Percentiles rank a stretch among this genome's conserved stretches.
Evolutionary conservation across 2,888 invertebrate species (phyloP).

Genomic region (Euplagia quadripunctaria): DNA sequence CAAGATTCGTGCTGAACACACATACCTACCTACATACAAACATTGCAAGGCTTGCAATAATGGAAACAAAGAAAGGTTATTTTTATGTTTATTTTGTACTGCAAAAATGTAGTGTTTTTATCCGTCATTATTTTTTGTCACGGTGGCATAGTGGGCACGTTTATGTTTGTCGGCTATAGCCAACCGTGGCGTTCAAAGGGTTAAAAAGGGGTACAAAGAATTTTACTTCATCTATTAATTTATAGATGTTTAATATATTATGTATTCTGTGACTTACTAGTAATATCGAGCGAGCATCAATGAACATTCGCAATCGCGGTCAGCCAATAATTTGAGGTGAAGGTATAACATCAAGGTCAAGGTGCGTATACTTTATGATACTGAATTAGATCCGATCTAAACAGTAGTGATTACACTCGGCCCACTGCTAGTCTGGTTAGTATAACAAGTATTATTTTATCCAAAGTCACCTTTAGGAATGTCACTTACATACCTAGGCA

Average conservation of each 20-base stretch:
- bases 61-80: no score
- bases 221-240: no score
- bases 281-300: constrained; percentile 2
- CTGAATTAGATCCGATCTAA: constrained; percentile 3
- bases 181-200: no score
- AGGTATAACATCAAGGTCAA: constrained; percentile 37
- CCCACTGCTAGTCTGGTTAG: constrained; percentile 1
- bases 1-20: no score
- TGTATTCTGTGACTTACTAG: constrained; percentile 6
- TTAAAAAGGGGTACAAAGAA: no score
- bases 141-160: no score
- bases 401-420: constrained; percentile 13
- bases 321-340: constrained; percentile 54
- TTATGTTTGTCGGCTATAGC: no score
- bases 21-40: no score
- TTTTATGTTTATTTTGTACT: no score
- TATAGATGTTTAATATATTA: neutral
- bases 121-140: no score
- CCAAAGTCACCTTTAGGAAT: constrained; percentile 9
- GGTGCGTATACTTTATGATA: constrained; percentile 16
- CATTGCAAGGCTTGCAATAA: no score
- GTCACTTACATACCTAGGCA: neutral
- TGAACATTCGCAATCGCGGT: constrained; percentile 39
- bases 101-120: no score
- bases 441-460: neutral